Conservation (phyloP, 2,888 invertebrate genomes). For the Homarus gammarus region DNA sequence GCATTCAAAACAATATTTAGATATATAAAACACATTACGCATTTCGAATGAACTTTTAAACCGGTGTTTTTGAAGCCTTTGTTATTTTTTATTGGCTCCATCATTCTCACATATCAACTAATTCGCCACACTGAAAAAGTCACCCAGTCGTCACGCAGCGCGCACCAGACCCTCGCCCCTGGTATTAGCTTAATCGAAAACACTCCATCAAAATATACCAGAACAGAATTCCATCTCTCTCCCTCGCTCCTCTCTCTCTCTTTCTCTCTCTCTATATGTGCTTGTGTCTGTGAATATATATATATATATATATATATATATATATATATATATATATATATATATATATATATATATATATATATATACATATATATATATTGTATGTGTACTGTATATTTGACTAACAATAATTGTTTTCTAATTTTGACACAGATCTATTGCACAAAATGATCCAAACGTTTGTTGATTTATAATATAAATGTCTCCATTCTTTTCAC, state of each 20-base stretch:
- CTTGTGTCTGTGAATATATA: too few species aligned
- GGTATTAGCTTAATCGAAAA: conserved; percentile 65
- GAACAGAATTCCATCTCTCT: conserved; percentile 45
- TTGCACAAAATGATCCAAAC: too few species aligned
- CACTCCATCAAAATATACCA: conserved; percentile 65
- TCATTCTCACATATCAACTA: conserved; percentile 71
- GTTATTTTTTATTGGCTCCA: conserved; percentile 65
- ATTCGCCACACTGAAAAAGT: conserved; percentile 60
- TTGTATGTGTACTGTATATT: too few species aligned
- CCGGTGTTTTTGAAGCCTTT: conserved; percentile 57
- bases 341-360: too few species aligned
- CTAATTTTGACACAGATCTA: too few species aligned
- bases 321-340: too few species aligned
- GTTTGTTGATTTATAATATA: too few species aligned
- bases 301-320: too few species aligned
- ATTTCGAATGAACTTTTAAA: conserved; percentile 52
- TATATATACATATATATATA: too few species aligned
- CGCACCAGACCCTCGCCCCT: conserved; percentile 53
- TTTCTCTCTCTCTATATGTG: neutral
- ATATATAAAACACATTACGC: conserved; percentile 41
- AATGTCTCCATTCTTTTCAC: too few species aligned
- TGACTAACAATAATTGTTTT: too few species aligned
- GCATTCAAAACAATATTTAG: conserved; percentile 24
- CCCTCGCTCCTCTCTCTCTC: conserved; percentile 31
- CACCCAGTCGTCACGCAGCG: conserved; percentile 18